Conservation (phyloP, 2,113 vertebrate species). For the Rhizomys pruinosus region DNA sequence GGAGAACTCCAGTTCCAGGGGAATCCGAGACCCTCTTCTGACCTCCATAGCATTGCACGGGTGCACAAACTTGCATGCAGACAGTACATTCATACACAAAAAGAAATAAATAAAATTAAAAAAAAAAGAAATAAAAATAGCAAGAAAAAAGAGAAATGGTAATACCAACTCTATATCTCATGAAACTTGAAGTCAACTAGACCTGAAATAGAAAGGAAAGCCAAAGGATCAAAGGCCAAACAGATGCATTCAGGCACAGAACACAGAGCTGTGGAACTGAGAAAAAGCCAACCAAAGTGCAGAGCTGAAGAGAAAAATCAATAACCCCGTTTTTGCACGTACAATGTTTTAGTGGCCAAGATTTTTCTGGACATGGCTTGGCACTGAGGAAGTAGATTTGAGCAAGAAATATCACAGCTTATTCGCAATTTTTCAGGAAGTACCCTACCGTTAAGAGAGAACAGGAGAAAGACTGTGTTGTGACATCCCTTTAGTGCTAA, state of each 20-base stretch:
- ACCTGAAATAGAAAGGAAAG: background rate
- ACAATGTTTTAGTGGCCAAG: background rate
- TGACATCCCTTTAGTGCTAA: conserved; percentile 1
- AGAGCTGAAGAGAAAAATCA: background rate
- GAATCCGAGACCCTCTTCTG: too few species aligned
- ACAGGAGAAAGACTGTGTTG: background rate
- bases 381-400: conserved; percentile 63
- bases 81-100: too few species aligned
- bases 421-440: conserved; percentile 73
- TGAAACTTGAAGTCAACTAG: background rate
- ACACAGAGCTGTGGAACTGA: background rate
- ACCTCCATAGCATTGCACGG: too few species aligned
- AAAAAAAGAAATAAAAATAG: too few species aligned
- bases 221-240: background rate
- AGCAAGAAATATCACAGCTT: conserved; percentile 55
- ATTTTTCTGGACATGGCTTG: conserved; percentile 24
- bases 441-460: background rate
- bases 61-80: too few species aligned
- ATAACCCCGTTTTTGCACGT: background rate
- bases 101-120: too few species aligned
- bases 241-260: background rate
- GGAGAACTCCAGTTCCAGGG: too few species aligned
- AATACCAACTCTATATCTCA: background rate
- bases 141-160: background rate
- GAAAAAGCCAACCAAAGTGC: background rate